These are phyloP conservation scores for Silurus asotus DNA, from an alignment of 2,113 vertebrate genomes.

Conservation along the genomic window DNA sequence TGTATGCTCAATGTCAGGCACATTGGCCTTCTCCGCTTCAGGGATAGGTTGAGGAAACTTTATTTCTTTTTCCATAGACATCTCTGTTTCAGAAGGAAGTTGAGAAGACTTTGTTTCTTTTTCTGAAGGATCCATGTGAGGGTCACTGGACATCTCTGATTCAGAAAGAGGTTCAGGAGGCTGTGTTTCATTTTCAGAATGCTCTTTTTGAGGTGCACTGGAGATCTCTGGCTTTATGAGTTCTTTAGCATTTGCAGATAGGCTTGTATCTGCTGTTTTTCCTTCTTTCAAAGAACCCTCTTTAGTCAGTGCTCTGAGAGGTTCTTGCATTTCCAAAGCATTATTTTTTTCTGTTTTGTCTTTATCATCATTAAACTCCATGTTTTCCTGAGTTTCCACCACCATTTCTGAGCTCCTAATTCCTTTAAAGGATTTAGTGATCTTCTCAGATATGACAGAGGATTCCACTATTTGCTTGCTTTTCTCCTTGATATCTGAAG, in stretches of 20 bases:
- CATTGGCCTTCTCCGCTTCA: not conserved
- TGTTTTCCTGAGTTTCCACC: not conserved
- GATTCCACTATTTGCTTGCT: constrained; percentile 1
- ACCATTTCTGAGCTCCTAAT: not conserved
- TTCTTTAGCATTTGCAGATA: not conserved
- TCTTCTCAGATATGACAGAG: constrained; percentile 10
- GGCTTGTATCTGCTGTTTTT: not conserved
- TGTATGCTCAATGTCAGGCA: not conserved
- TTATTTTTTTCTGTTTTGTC: not conserved
- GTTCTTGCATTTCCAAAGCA: constrained; percentile 27
- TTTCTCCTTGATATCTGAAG: constrained; percentile 17
- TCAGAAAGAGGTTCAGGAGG: constrained; percentile 26
- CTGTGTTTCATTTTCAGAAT: constrained; percentile 44
- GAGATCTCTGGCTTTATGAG: not conserved
- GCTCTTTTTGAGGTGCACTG: not conserved
- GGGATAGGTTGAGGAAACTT: not conserved
- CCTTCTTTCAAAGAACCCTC: not conserved
- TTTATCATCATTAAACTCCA: not conserved
- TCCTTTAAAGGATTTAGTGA: not conserved
- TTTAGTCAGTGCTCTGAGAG: not conserved
- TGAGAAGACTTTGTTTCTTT: not conserved
- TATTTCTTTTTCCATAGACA: not conserved
- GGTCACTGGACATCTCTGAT: not conserved
- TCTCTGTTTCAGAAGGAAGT: not conserved
- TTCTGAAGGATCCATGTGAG: not conserved